Conservation (phyloP, 2,113 vertebrate genomes). For the Macaca nemestrina region DNA sequence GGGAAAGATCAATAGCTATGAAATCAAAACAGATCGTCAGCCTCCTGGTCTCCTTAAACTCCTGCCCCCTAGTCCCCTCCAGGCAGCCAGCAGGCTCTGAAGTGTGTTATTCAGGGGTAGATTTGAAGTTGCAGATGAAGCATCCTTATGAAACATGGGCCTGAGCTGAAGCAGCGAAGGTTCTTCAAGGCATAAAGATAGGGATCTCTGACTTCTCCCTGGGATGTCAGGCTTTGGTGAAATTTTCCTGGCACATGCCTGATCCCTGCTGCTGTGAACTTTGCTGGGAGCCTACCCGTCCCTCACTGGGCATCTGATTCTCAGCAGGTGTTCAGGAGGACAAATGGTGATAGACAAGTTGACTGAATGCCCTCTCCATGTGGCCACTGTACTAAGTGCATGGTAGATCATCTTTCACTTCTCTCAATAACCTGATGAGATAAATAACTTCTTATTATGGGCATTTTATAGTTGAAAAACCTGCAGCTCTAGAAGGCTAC, state of each 20-base stretch:
- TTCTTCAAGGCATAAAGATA: rapidly evolving
- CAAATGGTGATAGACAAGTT: neutral
- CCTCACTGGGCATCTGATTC: neutral
- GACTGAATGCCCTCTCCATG: neutral
- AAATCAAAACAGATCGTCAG: conserved; percentile 10
- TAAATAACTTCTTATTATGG: neutral
- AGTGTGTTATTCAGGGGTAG: neutral
- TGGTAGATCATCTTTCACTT: neutral
- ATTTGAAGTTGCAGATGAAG: neutral
- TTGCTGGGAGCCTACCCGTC: neutral
- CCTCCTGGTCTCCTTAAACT: conserved; percentile 54
- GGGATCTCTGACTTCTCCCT: neutral
- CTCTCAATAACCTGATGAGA: neutral
- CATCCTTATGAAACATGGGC: neutral
- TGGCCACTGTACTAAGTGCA: neutral
- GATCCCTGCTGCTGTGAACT: neutral
- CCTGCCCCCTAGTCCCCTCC: neutral
- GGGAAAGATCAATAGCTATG: conserved; percentile 57
- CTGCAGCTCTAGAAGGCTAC: neutral
- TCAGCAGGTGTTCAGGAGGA: neutral
- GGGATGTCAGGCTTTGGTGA: neutral
- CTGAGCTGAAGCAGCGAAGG: neutral
- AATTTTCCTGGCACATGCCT: neutral
- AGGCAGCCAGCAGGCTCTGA: conserved; percentile 9
- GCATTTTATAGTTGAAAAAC: neutral